These are phyloP conservation scores for Formicarius rufipectus DNA, from an alignment of 2,113 vertebrate genomes.

Conservation along the genomic window DNA sequence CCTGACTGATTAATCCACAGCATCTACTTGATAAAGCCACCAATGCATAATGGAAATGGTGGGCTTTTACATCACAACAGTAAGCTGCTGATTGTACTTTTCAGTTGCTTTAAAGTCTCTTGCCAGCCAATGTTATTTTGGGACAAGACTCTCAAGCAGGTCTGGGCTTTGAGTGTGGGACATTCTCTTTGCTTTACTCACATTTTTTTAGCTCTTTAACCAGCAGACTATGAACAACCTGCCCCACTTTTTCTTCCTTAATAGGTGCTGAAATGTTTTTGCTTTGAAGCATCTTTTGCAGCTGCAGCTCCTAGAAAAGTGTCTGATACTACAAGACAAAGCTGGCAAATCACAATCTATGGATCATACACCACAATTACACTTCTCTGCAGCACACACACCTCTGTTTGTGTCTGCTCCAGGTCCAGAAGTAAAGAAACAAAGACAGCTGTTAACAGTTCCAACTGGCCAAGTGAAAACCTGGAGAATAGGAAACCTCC, in stretches of 20 bases:
- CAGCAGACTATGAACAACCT: neutral
- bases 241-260: neutral
- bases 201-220: neutral
- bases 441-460: constrained; percentile 44
- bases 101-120: neutral
- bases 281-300: neutral
- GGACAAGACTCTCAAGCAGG: neutral
- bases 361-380: neutral
- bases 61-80: neutral
- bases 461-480: constrained; percentile 8
- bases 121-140: neutral
- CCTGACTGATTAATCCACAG: neutral
- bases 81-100: neutral
- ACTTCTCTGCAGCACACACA: neutral
- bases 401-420: neutral
- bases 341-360: neutral
- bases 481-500: constrained; percentile 31
- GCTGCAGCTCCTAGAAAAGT: neutral
- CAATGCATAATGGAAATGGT: neutral
- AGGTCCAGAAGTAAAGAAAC: neutral
- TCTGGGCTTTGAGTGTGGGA: neutral
- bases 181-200: neutral
- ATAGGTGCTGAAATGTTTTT: neutral
- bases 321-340: neutral
- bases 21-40: neutral